Evolutionary conservation across 1,140 invertebrate genomes (phyloP).

Genomic region (Papilio helenus): DNA sequence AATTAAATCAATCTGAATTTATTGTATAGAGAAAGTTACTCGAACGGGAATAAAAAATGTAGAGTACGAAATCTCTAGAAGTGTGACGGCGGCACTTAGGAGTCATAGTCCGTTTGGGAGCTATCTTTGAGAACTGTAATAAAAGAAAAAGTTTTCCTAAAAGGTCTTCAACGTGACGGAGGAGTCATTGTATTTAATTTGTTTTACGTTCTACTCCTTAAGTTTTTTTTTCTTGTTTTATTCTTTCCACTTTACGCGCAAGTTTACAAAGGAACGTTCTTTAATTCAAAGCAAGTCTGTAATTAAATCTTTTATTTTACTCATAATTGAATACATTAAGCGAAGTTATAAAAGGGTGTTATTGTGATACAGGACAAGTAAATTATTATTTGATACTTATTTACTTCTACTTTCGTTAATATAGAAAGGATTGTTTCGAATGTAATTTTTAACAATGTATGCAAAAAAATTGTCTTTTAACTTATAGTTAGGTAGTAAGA

Average conservation of each 20-base stretch:
- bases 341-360: neutral
- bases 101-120: conserved; percentile 26
- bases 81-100: conserved; percentile 18
- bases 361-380: neutral
- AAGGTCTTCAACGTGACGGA: conserved; percentile 27
- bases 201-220: conserved; percentile 11
- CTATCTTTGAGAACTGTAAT: conserved; percentile 24
- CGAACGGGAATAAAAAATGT: neutral
- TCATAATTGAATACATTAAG: conserved; percentile 1
- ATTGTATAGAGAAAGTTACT: neutral
- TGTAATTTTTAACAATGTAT: too few species aligned
- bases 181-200: conserved; percentile 26
- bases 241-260: conserved; percentile 10
- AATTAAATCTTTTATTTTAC: conserved; percentile 27
- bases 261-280: conserved; percentile 11
- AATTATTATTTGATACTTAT: neutral
- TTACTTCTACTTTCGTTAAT: neutral
- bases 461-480: too few species aligned
- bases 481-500: too few species aligned
- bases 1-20: neutral
- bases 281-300: conserved; percentile 7
- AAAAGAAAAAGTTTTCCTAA: conserved; percentile 28
- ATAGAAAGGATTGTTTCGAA: too few species aligned
- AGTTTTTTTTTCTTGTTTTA: conserved; percentile 4
- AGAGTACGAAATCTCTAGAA: neutral